A percentile compares a stretch with the other conserved stretches of the same genome.
Conservation (phyloP, 1,140 invertebrate genomes). For the Sinella curviseta region DNA sequence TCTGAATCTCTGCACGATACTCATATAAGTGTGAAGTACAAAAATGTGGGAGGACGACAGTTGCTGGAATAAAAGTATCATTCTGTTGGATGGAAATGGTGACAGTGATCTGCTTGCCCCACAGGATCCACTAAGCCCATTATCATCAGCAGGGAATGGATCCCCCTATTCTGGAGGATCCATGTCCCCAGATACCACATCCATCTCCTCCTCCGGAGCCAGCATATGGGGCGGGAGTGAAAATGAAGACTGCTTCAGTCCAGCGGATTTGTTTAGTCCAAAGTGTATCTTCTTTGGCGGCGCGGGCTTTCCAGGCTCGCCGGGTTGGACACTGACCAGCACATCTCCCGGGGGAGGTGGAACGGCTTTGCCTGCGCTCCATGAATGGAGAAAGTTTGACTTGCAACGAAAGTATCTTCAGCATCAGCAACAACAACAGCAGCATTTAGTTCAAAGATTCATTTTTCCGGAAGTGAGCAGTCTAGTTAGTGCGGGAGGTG, state of each 20-base stretch:
- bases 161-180: not conserved
- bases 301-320: not conserved
- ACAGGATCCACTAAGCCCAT: not conserved
- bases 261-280: not conserved
- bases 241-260: not conserved
- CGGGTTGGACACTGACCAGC: not conserved
- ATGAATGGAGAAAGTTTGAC: not conserved
- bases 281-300: not conserved
- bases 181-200: slow-evolving; percentile 8
- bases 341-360: not conserved
- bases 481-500: not conserved
- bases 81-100: not conserved
- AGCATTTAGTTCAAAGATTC: too few species aligned
- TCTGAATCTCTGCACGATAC: too few species aligned
- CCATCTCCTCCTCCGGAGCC: not conserved
- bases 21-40: not conserved
- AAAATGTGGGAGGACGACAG: slow-evolving; percentile 5
- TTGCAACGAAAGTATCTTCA: not conserved
- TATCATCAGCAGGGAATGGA: not conserved
- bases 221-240: not conserved
- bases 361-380: not conserved
- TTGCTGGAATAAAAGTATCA: not conserved
- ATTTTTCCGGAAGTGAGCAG: not conserved
- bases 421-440: not conserved
- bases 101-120: not conserved